Percentiles rank a stretch among this genome's conserved stretches.
Conservation (phyloP, 2,888 invertebrate genomes). For the Stenichneumon culpator region DNA sequence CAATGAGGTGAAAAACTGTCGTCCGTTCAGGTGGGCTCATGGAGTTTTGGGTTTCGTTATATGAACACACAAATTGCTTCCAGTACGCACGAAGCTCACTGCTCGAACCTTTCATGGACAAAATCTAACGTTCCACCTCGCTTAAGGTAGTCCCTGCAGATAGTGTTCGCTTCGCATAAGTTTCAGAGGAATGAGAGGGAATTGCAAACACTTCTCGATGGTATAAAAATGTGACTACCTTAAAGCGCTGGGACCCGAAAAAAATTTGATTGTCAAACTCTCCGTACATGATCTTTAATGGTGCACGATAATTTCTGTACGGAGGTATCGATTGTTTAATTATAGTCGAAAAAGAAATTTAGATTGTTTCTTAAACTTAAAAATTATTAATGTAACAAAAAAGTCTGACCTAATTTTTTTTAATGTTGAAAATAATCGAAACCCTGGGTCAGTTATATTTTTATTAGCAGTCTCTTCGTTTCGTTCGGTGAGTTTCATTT, state of each 20-base stretch:
- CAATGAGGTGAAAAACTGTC: constrained; percentile 62
- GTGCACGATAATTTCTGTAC: neutral
- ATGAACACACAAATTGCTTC: constrained; percentile 26
- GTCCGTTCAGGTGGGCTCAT: constrained; percentile 64
- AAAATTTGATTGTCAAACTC: neutral
- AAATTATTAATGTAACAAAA: neutral
- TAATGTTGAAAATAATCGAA: neutral
- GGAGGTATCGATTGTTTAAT: neutral
- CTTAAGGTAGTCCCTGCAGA: neutral
- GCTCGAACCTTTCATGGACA: constrained; percentile 35
- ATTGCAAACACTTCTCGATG: no score
- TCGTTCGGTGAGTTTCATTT: neutral
- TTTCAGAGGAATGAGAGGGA: no score
- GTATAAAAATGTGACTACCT: no score
- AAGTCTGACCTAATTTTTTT: neutral
- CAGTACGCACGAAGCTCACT: neutral
- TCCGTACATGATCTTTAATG: neutral
- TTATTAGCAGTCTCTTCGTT: neutral
- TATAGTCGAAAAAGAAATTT: neutral
- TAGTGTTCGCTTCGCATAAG: no score
- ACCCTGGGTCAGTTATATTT: neutral
- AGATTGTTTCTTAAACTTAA: no score
- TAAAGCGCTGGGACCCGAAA: no score
- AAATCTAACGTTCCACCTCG: neutral
- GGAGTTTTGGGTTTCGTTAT: constrained; percentile 32